Evolutionary conservation across 35 echinoderm and acorn worm genomes (phyloP), one percentile per base, ranked within the genome.

Genomic region (Ptychodera flava): DNA sequence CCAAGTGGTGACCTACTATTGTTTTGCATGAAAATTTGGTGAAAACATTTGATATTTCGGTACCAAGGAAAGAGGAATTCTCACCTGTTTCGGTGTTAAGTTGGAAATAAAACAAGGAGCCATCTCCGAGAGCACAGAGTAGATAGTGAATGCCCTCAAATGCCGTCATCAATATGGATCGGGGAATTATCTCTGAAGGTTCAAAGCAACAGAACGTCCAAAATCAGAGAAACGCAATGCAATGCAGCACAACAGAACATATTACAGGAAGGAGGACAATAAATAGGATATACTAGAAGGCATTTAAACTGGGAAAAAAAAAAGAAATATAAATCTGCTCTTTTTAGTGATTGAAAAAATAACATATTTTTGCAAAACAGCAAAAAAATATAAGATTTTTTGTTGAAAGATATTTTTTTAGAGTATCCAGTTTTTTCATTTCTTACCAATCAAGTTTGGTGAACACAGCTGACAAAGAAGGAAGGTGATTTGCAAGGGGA

Each of bases 71-170:
- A n/a, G n/a, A n/a, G n/a, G n/a, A n/a, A n/a, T n/a, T n/a, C 35
- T 88, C 93, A 98, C 95, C 95, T 84, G 93, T 90, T 38, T 92
- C 90, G 85, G 87, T 80, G 81, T 92, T 90, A 29, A 98, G 78
- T 37, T 88, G 90, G 76, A 98, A 98, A 82, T 98, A 98, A 86
- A 94, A 98, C 29, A 98, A 85, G 33, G 95, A 98, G 0, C 95
- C 95, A 79, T 98, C 95, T 15, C 95, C 95, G 0, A 98, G 85
- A 77, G 95, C 95, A 94, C 95, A 98, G 31, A 98, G 88, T 45
- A 94, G 83, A 80, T 98, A 98, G 76, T 88, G 90, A 77, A 94
- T 92, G 31, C 95, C 95, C 37, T 98, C 95, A 92, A 98, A 98
- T 30, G 85, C 88, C 12, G 92, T 93, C 85, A 98, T 79, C 37